Evolutionary conservation across 2,888 invertebrate genomes (phyloP), one percentile per base, ranked within the genome.

Genomic region (Xestia sexstrigata): DNA sequence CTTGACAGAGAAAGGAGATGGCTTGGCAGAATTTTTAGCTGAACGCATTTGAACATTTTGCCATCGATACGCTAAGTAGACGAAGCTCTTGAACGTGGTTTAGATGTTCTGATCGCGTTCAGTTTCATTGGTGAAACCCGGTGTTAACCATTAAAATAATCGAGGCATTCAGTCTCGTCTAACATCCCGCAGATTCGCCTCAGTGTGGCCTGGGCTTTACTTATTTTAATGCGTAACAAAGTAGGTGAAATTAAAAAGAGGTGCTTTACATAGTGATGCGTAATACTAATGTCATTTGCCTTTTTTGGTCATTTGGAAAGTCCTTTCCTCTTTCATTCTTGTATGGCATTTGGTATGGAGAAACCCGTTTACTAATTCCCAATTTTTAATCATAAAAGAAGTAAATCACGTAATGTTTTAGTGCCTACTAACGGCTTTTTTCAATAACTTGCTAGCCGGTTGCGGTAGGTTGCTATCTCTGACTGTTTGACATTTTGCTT

Each of bases 231-330:
- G 20, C 17, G 4, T 9, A 15, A 47, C 4, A 60, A 13, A 60
- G 58, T 49, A n/a, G n/a, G n/a, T 42, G 49, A 20, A 42, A 69
- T 49, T 45, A 42, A 49, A 74, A 75, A 42, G n/a, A 42, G 49
- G 15, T 35, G 35, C 23, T 35, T 62, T 30, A 60, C 17, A 60
- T 30, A 60, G 17, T 8, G 17, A 60, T 60, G 60, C 60, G 60
- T 58, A 58, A 58, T 58, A 58, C 1, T 62, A 35, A 62, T 23
- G 35, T 62, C 35, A 62, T 11, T 62, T 35, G 11, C 3, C 3
- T 6, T 30, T n/a, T 35, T n/a, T 20, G n/a, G 17, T 30, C 2
- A 30, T n/a, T 74, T 30, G n/a, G 0, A 62, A 35, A 35, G 62
- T 42, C 30, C 17, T n/a, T n/a, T 55, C 9, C n/a, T 13, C 5